A percentile compares a stretch with the other conserved stretches of the same genome.
phyloP scores from a whole-genome alignment of 2,888 invertebrate genomes.

The Lasius fuliginosus region DNA sequence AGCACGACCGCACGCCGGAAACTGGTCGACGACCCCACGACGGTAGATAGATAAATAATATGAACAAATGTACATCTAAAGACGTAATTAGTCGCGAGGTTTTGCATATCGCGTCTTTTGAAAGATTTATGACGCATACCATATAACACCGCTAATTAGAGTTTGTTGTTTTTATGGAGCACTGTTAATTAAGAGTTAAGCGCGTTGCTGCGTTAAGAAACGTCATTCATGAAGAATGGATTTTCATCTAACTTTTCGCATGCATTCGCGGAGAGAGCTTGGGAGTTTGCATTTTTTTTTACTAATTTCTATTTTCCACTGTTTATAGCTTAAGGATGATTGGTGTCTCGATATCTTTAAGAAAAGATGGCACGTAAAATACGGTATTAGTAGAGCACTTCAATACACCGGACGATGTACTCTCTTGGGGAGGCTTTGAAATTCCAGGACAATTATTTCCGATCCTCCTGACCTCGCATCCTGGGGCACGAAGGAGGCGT shows the following conservation, averaged over 20 bases:
- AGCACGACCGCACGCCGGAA: neutral
- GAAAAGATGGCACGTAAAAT: neutral
- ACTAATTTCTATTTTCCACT: neutral
- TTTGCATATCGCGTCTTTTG: neutral
- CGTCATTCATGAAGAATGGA: neutral
- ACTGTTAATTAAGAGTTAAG: conserved; percentile 3
- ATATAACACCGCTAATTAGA: conserved; percentile 1
- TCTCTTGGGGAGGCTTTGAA: conserved; percentile 11
- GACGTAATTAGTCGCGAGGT: conserved; percentile 16
- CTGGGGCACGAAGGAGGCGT: neutral
- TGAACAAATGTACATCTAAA: conserved; percentile 20
- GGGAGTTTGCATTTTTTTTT: neutral
- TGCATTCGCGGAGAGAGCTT: neutral
- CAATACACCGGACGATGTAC: neutral
- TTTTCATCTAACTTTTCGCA: neutral
- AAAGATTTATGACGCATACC: neutral
- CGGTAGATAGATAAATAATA: conserved; percentile 19
- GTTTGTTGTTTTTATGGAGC: neutral
- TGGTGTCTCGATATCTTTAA: neutral
- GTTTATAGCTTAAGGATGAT: neutral
- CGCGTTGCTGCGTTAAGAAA: neutral
- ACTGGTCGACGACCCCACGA: neutral
- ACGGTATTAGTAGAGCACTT: neutral
- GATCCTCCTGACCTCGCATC: conserved; percentile 16
- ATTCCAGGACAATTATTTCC: conserved; percentile 46